Percentiles rank a stretch among this genome's conserved stretches.
Conservation (phyloP, 2,888 invertebrate species). For the Sphaeridia pumilis region DNA sequence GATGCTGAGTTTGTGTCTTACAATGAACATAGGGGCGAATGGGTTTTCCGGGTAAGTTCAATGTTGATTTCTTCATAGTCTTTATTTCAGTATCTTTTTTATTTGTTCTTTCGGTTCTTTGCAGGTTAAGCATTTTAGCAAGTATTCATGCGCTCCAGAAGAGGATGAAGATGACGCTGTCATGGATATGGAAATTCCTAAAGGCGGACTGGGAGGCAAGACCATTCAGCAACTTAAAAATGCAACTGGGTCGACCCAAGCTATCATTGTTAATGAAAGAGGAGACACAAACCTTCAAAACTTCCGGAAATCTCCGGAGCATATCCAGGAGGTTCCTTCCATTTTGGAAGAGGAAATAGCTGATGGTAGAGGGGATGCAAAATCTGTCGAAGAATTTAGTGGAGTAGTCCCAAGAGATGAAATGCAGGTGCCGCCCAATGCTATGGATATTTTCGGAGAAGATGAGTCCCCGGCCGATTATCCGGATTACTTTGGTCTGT, state of each 20-base stretch:
- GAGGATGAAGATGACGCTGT: constrained; percentile 54
- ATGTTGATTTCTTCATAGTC: background rate
- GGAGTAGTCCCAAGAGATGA: background rate
- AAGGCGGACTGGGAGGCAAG: constrained; percentile 12
- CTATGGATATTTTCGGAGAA: constrained; percentile 6
- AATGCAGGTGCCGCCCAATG: background rate
- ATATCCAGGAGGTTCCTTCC: background rate
- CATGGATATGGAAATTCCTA: background rate
- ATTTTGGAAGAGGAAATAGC: background rate
- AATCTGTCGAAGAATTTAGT: background rate
- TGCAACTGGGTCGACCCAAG: constrained; percentile 7
- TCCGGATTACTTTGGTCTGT: constrained; percentile 14
- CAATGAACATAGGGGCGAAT: constrained; percentile 21
- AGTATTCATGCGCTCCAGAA: constrained; percentile 78
- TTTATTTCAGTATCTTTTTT: too few species aligned
- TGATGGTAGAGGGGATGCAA: background rate
- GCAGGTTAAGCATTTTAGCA: constrained; percentile 84
- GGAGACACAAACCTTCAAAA: background rate
- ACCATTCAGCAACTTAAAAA: constrained; percentile 12
- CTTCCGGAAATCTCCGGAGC: background rate
- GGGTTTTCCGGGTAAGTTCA: constrained; percentile 29
- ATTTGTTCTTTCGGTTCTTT: constrained; percentile 20
- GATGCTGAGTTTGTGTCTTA: constrained; percentile 30
- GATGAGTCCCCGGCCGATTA: constrained; percentile 2
- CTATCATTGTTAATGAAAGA: constrained; percentile 12